Evolutionary conservation across 2,888 invertebrate species (phyloP).

Genomic region (Lycia hirtaria): DNA sequence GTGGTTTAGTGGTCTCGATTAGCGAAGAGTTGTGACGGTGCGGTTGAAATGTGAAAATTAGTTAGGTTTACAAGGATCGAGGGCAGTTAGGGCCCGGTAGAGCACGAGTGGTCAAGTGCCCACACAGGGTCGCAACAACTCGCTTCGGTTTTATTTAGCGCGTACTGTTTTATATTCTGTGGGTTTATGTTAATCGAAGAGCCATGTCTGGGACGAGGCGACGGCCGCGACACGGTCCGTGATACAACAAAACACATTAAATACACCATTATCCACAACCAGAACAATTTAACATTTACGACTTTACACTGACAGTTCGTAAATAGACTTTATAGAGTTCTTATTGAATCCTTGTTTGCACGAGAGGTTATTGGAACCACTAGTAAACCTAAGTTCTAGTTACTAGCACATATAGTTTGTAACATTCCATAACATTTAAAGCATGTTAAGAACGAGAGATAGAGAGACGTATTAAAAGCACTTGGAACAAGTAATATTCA

Average conservation of each 20-base stretch:
- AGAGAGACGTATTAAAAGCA: no score
- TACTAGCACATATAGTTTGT: not conserved
- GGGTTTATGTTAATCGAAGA: slow-evolving; percentile 85
- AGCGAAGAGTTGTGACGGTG: slow-evolving; percentile 40
- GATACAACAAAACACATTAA: slow-evolving; percentile 71
- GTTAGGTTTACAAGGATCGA: slow-evolving; percentile 20
- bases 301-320: slow-evolving; percentile 73
- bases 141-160: slow-evolving; percentile 48
- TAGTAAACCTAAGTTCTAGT: not conserved
- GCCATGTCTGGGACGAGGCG: slow-evolving; percentile 71
- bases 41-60: slow-evolving; percentile 32
- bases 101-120: slow-evolving; percentile 62
- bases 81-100: slow-evolving; percentile 33
- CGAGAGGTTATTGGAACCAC: slow-evolving; percentile 51
- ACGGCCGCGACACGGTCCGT: slow-evolving; percentile 61
- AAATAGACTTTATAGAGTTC: slow-evolving; percentile 74
- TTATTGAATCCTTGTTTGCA: slow-evolving; percentile 71
- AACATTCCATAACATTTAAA: no score
- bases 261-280: slow-evolving; percentile 69
- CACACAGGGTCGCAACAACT: slow-evolving; percentile 66
- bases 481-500: no score
- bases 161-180: slow-evolving; percentile 24
- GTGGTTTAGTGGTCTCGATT: slow-evolving; percentile 65
- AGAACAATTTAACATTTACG: slow-evolving; percentile 80
- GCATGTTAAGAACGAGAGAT: no score